Evolutionary conservation across 2,888 invertebrate species (phyloP).

Genomic region (Nymphalis polychloros): DNA sequence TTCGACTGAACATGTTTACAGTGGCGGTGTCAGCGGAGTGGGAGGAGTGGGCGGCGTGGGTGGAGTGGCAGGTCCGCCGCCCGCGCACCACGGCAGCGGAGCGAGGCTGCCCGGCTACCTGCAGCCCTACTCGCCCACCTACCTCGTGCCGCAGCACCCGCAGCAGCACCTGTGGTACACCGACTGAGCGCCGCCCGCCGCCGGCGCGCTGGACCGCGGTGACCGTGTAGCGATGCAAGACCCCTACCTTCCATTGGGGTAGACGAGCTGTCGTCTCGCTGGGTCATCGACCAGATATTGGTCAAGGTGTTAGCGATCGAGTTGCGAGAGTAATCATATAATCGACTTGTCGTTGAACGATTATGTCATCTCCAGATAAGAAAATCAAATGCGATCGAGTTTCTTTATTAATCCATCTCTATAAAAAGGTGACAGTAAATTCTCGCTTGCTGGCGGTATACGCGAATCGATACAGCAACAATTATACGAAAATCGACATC

Average conservation of each 20-base stretch:
- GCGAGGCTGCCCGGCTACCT: conserved; percentile 75
- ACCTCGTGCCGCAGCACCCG: conserved; percentile 64
- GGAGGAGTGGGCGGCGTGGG: conserved; percentile 71
- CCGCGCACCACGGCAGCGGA: conserved; percentile 91
- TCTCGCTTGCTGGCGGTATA: background rate
- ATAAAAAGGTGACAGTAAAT: too few species aligned
- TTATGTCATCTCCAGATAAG: too few species aligned
- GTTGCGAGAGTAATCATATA: too few species aligned
- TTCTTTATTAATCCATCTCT: too few species aligned
- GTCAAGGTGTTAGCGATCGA: too few species aligned
- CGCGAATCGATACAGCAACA: background rate
- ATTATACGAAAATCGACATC: background rate
- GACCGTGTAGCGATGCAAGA: too few species aligned
- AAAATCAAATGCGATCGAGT: too few species aligned
- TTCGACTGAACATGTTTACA: conserved; percentile 35
- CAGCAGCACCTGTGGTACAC: conserved; percentile 45
- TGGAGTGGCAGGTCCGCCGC: conserved; percentile 89
- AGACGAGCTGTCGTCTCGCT: background rate
- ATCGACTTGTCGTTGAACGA: too few species aligned
- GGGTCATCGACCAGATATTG: background rate
- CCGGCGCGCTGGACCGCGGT: too few species aligned
- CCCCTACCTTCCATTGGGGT: background rate
- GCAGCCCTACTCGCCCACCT: conserved; percentile 76
- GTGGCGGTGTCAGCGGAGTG: conserved; percentile 53
- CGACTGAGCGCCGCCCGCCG: conserved; percentile 35